A percentile compares a stretch with the other conserved stretches of the same genome.
phyloP scores from a whole-genome alignment of 2,888 invertebrate species.

The Caenorhabditis auriculariae region DNA sequence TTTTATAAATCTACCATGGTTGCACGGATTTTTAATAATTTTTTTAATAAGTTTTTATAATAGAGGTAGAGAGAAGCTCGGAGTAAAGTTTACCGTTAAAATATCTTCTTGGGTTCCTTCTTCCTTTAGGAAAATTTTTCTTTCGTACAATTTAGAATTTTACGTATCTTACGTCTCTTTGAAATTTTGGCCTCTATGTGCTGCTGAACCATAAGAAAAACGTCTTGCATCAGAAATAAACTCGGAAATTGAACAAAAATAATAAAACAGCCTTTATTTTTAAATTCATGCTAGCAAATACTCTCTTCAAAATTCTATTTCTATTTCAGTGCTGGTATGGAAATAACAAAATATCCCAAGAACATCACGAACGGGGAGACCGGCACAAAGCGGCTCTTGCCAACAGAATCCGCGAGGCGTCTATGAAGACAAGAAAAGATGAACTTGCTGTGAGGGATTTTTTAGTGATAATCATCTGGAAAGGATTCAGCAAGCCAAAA shows the following conservation, averaged over 20 bases:
- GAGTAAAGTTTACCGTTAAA: too few species aligned
- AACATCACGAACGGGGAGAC: conserved; percentile 58
- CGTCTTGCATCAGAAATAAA: too few species aligned
- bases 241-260: too few species aligned
- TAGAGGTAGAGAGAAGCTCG: too few species aligned
- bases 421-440: conserved; percentile 21
- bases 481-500: conserved; percentile 34
- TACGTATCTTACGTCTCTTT: too few species aligned
- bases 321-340: conserved; percentile 81
- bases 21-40: neutral
- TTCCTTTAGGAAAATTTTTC: too few species aligned
- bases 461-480: too few species aligned
- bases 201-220: too few species aligned
- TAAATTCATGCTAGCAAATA: too few species aligned
- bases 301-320: neutral
- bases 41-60: neutral
- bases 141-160: conserved; percentile 1
- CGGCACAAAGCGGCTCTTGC: conserved; percentile 49
- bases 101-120: too few species aligned
- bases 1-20: neutral
- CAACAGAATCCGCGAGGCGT: conserved; percentile 16
- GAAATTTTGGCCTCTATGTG: too few species aligned
- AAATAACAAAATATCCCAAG: conserved; percentile 80
- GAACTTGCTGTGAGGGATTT: conserved; percentile 12
- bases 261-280: too few species aligned